Base-by-base conservation (phyloP, 2,888 invertebrate genomes). In the Allygus modestus region DNA sequence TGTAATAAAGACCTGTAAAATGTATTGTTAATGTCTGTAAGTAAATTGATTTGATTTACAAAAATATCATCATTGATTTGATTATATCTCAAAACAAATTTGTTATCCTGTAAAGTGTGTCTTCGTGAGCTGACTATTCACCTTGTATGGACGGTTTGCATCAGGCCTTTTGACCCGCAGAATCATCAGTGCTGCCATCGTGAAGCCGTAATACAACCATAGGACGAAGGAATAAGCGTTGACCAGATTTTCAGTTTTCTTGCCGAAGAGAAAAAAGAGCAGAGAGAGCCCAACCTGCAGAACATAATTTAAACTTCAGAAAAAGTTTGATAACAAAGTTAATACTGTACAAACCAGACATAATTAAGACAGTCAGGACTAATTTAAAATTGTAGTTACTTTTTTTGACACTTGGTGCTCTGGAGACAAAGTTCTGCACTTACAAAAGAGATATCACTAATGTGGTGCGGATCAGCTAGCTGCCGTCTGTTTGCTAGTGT, bases 201-300 rank as follows among this genome's bases (percentile, higher is more conserved):
- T 79, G 0, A 79, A 33, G n/a, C 79, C 79, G 20, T 79, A 58
- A 23, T 54, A 33, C 33, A 79, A 26, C 79, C 79, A 79, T n/a
- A 79, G 51, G 31, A 58, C 33, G 11, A 58, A 79, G 1, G 79
- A 54, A 15, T 31, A 79, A 9, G 26, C 58, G 23, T 79, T 58
- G 0, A 79, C 51, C n/a, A 79, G 58, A 17, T 1, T 20, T 37
- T 79, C 58, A 20, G 33, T 31, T 17, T 51, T 58, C 23, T 79
- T 79, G 31, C 33, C 79, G 23, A 58, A 5, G 20, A 31, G 31
- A 20, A 33, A 58, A 15, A 79, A 58, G 0, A 79, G 5, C 17
- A 79, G 0, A 0, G 79, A 54, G 2, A 79, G 58, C 2, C 0
- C 5, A 79, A 79, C 58, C 79, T 79, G 58, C 9, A 26, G 17